Evolutionary conservation across 1,140 invertebrate species (phyloP), one percentile per base, ranked within the genome.

Genomic region (Pseudomyrmex cubaensis): DNA sequence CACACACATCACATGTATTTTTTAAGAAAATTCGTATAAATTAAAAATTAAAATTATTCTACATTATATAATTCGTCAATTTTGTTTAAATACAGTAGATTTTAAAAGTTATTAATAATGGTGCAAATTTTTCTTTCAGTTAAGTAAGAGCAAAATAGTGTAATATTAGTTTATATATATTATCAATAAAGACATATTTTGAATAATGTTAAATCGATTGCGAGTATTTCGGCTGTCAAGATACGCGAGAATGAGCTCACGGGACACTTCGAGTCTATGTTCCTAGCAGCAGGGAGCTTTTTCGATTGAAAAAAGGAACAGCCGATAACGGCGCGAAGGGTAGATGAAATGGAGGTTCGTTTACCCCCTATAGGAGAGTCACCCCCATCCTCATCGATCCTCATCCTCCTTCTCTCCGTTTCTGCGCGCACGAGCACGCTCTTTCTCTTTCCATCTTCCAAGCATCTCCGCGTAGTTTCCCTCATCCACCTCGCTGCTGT

Each of bases 321-420:
- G 77, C 90, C 90, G 91, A 91, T 92, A 92, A 92, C 91, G 89
- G 90, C 78, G 72, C 77, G 76, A 87, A 90, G 85, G 85, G 80
- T 84, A 74, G 82, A 90, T 89, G 87, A 89, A 87, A 88, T 85
- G 87, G 85, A 85, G 87, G 87, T 89, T 91, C 90, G 87, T 92
- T 92, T 92, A 91, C 91, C 90, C 92, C 89, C 85, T 56, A 86
- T 83, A 20, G 87, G 87, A 90, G 88, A 91, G 87, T 88, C 85
- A 89, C 91, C 90, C 35, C 82, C 62, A 82, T 89, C 85, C 90
- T 92, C 92, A 91, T 92, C 90, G 90, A 92, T 92, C 90, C 91
- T 91, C 87, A 85, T 85, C 87, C 83, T 87, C 84, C 77, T 54
- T 64, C 72, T 70, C 61, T 67, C 13, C 44, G 44, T 59, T 22